A percentile compares a stretch with the other conserved stretches of the same genome.
These are phyloP conservation scores for Drosophila quinaria DNA, from an alignment of 2,888 invertebrate genomes.

Conservation along the genomic window DNA sequence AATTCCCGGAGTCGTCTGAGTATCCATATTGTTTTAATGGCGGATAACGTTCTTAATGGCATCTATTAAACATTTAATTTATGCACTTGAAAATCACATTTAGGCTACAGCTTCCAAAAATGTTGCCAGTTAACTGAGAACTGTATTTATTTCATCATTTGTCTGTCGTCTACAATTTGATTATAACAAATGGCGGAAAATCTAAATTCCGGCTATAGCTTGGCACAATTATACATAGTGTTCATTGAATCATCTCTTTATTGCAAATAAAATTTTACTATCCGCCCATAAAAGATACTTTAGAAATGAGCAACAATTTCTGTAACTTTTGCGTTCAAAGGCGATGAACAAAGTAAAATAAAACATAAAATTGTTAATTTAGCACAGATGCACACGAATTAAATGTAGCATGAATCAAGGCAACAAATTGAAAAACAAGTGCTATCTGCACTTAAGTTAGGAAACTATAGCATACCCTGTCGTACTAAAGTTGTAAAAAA, in stretches of 20 bases:
- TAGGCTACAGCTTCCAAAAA: slow-evolving; percentile 31
- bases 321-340: background rate
- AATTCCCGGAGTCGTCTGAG: slow-evolving; percentile 37
- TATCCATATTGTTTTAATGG: slow-evolving; percentile 78
- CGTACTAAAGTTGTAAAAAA: background rate
- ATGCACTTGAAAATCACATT: slow-evolving; percentile 77
- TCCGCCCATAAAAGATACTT: slow-evolving; percentile 14
- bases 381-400: slow-evolving; percentile 33
- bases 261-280: slow-evolving; percentile 38
- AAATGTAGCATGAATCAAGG: slow-evolving; percentile 45
- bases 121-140: slow-evolving; percentile 33
- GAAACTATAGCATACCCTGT: slow-evolving; percentile 2
- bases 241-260: slow-evolving; percentile 32
- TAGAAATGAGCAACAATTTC: slow-evolving; percentile 5
- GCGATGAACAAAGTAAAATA: background rate
- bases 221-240: slow-evolving; percentile 11
- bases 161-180: slow-evolving; percentile 38
- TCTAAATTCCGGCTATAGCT: slow-evolving; percentile 6
- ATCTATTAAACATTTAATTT: slow-evolving; percentile 78
- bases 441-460: accelerated
- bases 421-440: slow-evolving; percentile 26
- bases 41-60: slow-evolving; percentile 76
- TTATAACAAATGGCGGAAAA: slow-evolving; percentile 20
- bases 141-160: slow-evolving; percentile 41
- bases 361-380: slow-evolving; percentile 30